Conservation (phyloP, 2,888 invertebrate genomes). For the Tridacna crocea region DNA sequence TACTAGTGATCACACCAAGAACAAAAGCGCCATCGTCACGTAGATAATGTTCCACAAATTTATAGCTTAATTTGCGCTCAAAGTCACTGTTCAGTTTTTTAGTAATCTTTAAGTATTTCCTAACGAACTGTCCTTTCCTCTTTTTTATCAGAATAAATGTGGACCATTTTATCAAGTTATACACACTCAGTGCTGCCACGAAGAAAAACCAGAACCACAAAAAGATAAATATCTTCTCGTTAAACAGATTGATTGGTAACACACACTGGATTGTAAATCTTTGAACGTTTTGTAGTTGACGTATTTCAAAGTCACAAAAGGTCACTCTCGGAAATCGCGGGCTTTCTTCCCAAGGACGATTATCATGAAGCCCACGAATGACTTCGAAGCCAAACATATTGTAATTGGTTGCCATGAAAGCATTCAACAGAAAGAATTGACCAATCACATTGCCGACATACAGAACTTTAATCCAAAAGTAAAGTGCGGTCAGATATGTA, state of each 20-base stretch:
- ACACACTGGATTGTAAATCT: conserved; percentile 18
- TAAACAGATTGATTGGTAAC: conserved; percentile 1
- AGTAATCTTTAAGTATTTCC: conserved; percentile 70
- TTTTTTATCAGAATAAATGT: not conserved
- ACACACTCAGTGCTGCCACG: not conserved
- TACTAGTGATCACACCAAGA: not conserved
- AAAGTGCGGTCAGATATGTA: conserved; percentile 6
- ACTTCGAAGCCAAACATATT: conserved; percentile 16
- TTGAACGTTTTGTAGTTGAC: conserved; percentile 9
- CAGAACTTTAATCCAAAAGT: conserved; percentile 17
- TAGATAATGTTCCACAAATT: conserved; percentile 71
- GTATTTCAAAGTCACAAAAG: conserved; percentile 17
- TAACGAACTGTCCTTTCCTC: conserved; percentile 60
- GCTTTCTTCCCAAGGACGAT: conserved; percentile 10
- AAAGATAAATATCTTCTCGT: conserved; percentile 16
- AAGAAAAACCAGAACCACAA: conserved; percentile 11
- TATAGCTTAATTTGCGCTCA: conserved; percentile 66
- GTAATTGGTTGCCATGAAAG: conserved; percentile 18
- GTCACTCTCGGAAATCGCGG: conserved; percentile 10
- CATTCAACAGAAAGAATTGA: conserved; percentile 14
- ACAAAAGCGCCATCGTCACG: conserved; percentile 32
- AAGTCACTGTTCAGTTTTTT: conserved; percentile 60
- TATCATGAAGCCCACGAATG: not conserved
- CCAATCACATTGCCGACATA: conserved; percentile 21
- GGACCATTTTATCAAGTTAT: conserved; percentile 6